Conservation (phyloP, 2,888 invertebrate species). For the Rhopalosiphum nymphaeae region DNA sequence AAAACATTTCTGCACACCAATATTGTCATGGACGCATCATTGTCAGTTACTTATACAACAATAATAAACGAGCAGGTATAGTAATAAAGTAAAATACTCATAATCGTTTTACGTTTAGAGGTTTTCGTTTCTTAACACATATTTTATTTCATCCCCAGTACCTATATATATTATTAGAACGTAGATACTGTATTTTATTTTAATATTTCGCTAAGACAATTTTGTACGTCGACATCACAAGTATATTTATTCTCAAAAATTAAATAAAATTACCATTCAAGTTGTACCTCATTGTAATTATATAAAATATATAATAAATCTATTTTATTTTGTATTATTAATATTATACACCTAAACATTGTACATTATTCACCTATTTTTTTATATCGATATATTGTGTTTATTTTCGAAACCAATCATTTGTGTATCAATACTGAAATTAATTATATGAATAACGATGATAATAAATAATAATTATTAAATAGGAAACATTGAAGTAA, state of each 20-base stretch:
- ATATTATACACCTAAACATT: background rate
- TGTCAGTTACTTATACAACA: background rate
- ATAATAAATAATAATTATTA: background rate
- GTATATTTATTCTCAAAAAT: background rate
- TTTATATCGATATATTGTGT: background rate
- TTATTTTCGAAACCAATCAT: background rate
- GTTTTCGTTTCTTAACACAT: background rate
- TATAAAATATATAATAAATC: background rate
- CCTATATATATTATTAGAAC: background rate
- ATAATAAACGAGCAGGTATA: background rate
- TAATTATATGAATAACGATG: background rate
- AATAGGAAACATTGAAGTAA: constrained; percentile 5
- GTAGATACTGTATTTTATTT: background rate
- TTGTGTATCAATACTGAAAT: background rate
- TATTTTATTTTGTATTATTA: background rate
- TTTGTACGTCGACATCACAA: background rate
- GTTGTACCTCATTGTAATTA: background rate
- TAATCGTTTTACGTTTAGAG: background rate
- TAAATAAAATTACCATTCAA: background rate
- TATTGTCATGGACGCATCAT: background rate
- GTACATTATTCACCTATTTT: background rate
- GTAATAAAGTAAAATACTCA: background rate
- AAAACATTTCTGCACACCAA: background rate
- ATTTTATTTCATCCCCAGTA: background rate
- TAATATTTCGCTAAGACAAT: background rate